Conservation (phyloP, 2,113 vertebrate genomes). For the Patagioenas fasciata region DNA sequence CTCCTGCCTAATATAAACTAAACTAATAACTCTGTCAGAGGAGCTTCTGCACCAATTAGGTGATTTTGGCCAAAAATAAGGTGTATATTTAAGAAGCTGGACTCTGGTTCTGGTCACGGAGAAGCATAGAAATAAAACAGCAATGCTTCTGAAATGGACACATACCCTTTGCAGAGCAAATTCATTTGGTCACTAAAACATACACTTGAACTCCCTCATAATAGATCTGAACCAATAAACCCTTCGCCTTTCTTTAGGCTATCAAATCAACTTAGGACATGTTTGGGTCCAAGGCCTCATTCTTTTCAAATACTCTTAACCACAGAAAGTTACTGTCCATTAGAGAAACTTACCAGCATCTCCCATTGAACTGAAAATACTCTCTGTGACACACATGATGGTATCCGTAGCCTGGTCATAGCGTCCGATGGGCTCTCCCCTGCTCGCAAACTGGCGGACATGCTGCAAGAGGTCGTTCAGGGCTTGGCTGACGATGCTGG, state of each 20-base stretch:
- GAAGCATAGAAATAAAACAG: neutral
- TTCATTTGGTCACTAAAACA: neutral
- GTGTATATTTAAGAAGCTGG: neutral
- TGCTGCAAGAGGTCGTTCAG: conserved; percentile 94
- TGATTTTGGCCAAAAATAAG: neutral
- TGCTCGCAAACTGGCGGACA: conserved; percentile 93
- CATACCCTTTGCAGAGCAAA: neutral
- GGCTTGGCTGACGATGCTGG: conserved; percentile 92
- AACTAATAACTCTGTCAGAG: neutral
- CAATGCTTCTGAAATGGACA: neutral
- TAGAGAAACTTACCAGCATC: conserved; percentile 88
- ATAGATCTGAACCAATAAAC: neutral
- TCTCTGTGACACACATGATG: conserved; percentile 98
- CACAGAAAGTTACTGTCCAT: rapidly evolving
- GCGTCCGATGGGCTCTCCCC: conserved; percentile 95
- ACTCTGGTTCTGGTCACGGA: neutral
- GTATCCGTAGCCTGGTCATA: conserved; percentile 99
- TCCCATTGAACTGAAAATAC: conserved; percentile 99
- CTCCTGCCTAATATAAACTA: neutral
- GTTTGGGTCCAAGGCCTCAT: neutral
- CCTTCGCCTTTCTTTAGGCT: neutral
- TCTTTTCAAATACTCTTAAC: neutral
- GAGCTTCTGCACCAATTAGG: neutral
- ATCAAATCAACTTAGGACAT: neutral
- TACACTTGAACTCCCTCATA: neutral